Conservation (phyloP, 2,888 invertebrate species). For the Athrips mouffetella region DNA sequence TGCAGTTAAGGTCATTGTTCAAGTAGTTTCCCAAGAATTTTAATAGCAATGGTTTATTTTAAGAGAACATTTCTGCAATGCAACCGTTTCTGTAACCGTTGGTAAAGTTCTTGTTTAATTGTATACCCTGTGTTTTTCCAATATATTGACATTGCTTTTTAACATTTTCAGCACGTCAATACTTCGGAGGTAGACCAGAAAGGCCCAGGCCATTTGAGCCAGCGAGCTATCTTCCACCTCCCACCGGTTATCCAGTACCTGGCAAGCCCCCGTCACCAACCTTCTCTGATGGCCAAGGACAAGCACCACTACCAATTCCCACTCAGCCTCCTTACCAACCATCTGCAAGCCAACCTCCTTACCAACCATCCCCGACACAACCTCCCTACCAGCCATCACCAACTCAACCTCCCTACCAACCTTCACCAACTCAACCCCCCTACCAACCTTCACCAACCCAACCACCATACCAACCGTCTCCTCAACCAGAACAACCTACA, state of each 20-base stretch:
- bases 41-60: no score
- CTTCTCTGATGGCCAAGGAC: conserved; percentile 56
- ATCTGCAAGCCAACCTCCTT: conserved; percentile 39
- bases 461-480: conserved; percentile 16
- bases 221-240: conserved; percentile 52
- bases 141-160: conserved; percentile 12
- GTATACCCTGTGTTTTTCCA: not conserved
- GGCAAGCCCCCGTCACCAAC: conserved; percentile 63
- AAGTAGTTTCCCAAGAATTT: no score
- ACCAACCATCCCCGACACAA: conserved; percentile 35
- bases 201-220: conserved; percentile 85
- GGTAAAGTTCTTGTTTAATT: not conserved
- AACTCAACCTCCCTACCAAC: conserved; percentile 27
- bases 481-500: conserved; percentile 22
- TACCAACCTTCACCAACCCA: conserved; percentile 29
- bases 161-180: conserved; percentile 80
- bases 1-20: no score
- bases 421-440: conserved; percentile 27
- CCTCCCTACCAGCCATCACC: conserved; percentile 31
- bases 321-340: conserved; percentile 44
- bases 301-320: conserved; percentile 34
- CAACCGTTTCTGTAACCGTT: not conserved
- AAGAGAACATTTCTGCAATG: no score
- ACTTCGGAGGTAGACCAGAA: conserved; percentile 81
- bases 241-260: conserved; percentile 62